A percentile compares a stretch with the other conserved stretches of the same genome.
Conservation (phyloP, 2,888 invertebrate genomes). For the Sepiola atlantica region DNA sequence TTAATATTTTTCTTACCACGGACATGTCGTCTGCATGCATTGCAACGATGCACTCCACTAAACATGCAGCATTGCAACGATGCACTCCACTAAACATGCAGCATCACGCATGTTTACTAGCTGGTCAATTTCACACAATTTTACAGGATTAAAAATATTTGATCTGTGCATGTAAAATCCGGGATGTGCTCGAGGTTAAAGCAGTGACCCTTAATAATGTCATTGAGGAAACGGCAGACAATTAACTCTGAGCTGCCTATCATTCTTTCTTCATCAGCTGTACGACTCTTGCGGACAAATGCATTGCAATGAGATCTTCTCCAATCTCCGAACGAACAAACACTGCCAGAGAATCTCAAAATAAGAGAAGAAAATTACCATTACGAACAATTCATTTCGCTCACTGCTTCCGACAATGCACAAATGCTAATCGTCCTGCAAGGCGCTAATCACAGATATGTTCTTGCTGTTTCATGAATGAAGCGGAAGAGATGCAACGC, state of each 20-base stretch:
- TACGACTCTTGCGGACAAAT: not conserved
- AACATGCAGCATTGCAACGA: too few relatives aligned
- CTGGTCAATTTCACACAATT: too few relatives aligned
- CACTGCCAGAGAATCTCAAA: not conserved
- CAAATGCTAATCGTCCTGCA: not conserved
- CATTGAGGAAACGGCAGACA: not conserved
- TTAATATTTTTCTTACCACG: too few relatives aligned
- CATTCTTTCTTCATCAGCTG: not conserved
- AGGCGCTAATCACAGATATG: slow-evolving; percentile 1
- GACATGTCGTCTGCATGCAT: too few relatives aligned
- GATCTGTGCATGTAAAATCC: not conserved
- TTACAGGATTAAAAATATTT: too few relatives aligned
- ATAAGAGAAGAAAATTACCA: not conserved
- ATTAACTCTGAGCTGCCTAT: not conserved
- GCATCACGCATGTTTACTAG: too few relatives aligned
- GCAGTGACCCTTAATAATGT: not conserved
- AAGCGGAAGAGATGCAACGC: not conserved
- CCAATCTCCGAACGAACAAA: not conserved
- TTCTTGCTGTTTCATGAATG: not conserved
- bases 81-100: too few relatives aligned
- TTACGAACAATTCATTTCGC: not conserved
- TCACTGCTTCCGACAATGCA: not conserved
- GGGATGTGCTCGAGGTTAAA: not conserved
- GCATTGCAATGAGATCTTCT: not conserved
- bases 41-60: too few relatives aligned